A percentile compares a stretch with the other conserved stretches of the same genome.
phyloP scores from a whole-genome alignment of 2,888 invertebrate genomes.

The Cosmia pyralina region DNA sequence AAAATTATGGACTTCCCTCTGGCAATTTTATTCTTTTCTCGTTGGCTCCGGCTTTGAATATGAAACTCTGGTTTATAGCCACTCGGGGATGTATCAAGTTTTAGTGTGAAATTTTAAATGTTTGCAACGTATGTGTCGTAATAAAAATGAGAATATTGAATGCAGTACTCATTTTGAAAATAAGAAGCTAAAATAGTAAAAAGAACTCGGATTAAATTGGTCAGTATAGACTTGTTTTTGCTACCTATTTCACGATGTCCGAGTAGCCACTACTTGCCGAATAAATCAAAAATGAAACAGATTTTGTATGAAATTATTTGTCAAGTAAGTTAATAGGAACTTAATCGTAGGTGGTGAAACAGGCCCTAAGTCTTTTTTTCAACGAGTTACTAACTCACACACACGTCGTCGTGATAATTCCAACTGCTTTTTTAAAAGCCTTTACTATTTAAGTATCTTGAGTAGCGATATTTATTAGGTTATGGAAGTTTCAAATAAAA shows the following conservation, averaged over 20 bases:
- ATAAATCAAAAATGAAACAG: no score
- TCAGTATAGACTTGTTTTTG: not conserved
- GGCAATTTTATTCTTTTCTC: conserved; percentile 53
- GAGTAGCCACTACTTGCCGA: no score
- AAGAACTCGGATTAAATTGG: conserved; percentile 9
- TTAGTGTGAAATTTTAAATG: conserved; percentile 56
- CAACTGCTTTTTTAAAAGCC: not conserved
- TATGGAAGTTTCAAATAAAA: not conserved
- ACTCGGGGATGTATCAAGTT: conserved; percentile 55
- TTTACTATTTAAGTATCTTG: not conserved
- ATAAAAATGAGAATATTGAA: conserved; percentile 53
- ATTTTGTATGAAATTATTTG: no score
- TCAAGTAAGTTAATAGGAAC: no score
- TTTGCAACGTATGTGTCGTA: conserved; percentile 51
- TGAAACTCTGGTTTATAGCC: conserved; percentile 61
- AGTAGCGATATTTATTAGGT: not conserved
- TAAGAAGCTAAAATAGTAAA: conserved; percentile 26
- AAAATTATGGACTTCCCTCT: conserved; percentile 51
- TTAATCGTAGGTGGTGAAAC: no score
- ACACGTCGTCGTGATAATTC: not conserved
- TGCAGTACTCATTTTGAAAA: conserved; percentile 43
- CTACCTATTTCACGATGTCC: no score
- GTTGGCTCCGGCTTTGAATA: conserved; percentile 46
- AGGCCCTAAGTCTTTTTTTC: not conserved
- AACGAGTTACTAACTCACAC: not conserved